Evolutionary conservation across 2,113 vertebrate species (phyloP), one percentile per base, ranked within the genome.

Genomic region (Casuarius casuarius): DNA sequence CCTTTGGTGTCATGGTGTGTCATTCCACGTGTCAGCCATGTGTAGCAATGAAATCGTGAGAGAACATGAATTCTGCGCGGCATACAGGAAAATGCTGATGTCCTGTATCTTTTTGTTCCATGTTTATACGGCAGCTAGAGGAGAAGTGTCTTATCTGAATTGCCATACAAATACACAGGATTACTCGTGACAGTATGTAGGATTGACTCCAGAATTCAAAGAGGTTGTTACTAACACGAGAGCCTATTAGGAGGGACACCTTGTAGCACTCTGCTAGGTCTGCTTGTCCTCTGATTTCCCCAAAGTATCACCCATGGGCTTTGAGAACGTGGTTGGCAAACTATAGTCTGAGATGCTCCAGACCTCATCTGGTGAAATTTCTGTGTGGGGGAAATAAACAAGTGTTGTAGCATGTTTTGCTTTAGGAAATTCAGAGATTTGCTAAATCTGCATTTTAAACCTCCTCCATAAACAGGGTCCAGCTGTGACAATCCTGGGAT

Each of bases 371-470:
- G 66, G 42, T 61, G 33, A 68, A 91, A 68, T 82, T 58, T 35
- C 71, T 68, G 17, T 71, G 88, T 48, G 18, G 10, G 33, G 29
- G 74, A 35, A 75, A 85, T 92, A 92, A 94, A 87, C 62, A 93
- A 89, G 40, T 19, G 29, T 28, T 46, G 44, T 26, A 84, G 58
- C 61, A 66, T 2, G 8, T 73, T 89, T 91, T 73, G 75, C 67
- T 89, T 86, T 56, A 87, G 91, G 91, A 86, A 94, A 68, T 63
- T 35, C 59, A 67, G 71, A 65, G 91, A 91, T 95, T 80, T 95
- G 65, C 66, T 65, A 78, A 58, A 54, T 48, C 84, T 90, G 67
- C 80, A 71, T 86, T 83, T 91, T 92, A 94, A 95, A 92, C 46
- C 81, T 80, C 40, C 13, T 87, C 78, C n/a, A 63, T 67, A 92